A percentile compares a stretch with the other conserved stretches of the same genome.
phyloP scores from a whole-genome alignment of 2,797 vertebrate species.

The Dendrocincla fuliginosa region DNA sequence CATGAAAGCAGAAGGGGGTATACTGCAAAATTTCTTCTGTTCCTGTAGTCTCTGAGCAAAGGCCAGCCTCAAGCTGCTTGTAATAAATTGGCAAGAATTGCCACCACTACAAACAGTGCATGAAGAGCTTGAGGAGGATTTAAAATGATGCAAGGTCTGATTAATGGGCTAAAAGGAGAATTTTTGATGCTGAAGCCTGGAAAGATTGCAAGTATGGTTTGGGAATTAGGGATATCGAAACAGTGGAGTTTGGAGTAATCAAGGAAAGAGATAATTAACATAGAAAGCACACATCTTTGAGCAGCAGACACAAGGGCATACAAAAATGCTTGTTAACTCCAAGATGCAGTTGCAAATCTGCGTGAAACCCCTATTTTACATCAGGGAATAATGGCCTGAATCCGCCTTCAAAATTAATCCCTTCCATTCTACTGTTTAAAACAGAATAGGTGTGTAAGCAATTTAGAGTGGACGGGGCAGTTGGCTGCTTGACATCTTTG shows the following conservation, averaged over 20 bases:
- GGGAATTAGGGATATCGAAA: not conserved
- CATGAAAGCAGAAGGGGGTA: not conserved
- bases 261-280: constrained; percentile 11
- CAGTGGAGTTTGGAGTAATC: not conserved
- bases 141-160: not conserved
- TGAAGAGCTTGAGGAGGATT: not conserved
- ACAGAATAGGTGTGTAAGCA: not conserved
- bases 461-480: not conserved
- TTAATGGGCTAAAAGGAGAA: not conserved
- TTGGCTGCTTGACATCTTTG: not conserved
- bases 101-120: not conserved
- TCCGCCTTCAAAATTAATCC: not conserved
- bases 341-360: not conserved
- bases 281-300: not conserved
- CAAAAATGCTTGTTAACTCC: not conserved
- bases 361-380: not conserved
- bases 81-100: not conserved
- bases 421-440: not conserved
- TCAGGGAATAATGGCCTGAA: not conserved
- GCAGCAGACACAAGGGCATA: not conserved
- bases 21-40: not conserved
- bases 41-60: not conserved
- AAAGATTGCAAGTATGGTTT: not conserved
- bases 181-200: not conserved
- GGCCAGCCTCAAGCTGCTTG: not conserved